phyloP scores from a whole-genome alignment of 2,113 vertebrate species.

The Antigone vipio region DNA sequence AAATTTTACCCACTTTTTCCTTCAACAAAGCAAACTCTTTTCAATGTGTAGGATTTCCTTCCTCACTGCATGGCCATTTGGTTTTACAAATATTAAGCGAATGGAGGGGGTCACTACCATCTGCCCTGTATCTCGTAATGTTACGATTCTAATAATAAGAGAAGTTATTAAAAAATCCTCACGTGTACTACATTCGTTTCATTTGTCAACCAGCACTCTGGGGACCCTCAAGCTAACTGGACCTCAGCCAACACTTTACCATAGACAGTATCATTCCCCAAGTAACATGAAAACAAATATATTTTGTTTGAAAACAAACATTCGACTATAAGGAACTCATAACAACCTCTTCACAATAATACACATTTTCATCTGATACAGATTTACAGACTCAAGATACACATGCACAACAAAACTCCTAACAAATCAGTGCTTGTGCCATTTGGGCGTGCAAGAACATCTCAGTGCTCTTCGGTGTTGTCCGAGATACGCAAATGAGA shows the following conservation, averaged over 20 bases:
- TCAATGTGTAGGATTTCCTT: not conserved
- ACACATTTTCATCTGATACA: not conserved
- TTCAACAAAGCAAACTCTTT: not conserved
- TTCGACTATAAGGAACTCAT: not conserved
- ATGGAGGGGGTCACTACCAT: not conserved
- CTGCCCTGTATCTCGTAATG: not conserved
- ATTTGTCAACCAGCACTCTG: not conserved
- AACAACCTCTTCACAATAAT: not conserved
- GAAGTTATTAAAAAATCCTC: not conserved
- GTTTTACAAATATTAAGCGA: not conserved
- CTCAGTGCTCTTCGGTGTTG: not conserved
- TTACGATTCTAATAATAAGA: not conserved
- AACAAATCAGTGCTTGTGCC: not conserved
- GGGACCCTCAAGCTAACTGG: not conserved
- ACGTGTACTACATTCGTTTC: rapidly evolving
- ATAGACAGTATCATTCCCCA: not conserved
- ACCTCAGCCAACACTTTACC: not conserved
- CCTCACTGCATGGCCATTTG: not conserved
- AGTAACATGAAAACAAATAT: not conserved
- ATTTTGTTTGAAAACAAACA: not conserved
- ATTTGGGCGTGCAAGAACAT: not conserved
- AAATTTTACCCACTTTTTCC: not conserved
- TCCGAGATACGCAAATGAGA: rapidly evolving
- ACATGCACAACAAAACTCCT: not conserved
- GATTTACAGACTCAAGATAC: not conserved